These are phyloP conservation scores for Rhineura floridana DNA, from an alignment of 2,113 vertebrate genomes.

Conservation along the genomic window DNA sequence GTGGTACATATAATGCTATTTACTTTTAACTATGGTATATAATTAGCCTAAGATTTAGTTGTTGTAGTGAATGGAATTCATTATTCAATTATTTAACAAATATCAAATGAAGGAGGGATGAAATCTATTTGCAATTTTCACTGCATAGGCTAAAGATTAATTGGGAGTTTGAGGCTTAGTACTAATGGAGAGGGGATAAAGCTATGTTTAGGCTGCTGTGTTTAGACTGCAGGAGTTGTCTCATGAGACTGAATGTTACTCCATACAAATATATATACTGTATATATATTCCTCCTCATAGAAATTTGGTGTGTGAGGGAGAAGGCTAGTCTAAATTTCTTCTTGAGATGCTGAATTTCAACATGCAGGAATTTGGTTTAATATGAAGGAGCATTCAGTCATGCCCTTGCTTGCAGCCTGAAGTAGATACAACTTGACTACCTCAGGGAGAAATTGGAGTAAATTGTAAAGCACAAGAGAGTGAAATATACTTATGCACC, in stretches of 20 bases:
- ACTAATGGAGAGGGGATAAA: neutral
- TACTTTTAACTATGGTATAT: too few species aligned
- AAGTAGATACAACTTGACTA: neutral
- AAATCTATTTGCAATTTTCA: neutral
- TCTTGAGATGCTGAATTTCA: neutral
- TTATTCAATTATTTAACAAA: neutral
- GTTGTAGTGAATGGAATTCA: neutral
- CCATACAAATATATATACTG: neutral
- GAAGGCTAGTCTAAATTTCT: neutral
- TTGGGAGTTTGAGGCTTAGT: neutral
- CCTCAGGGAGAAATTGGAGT: neutral
- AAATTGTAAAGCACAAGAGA: neutral
- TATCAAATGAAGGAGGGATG: neutral
- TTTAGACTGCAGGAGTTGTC: neutral
- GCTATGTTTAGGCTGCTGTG: neutral
- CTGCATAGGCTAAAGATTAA: neutral
- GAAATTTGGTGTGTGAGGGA: neutral
- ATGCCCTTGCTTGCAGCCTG: neutral
- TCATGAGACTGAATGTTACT: neutral
- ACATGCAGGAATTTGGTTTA: neutral
- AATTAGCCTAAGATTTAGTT: neutral
- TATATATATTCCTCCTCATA: neutral
- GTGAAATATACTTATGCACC: neutral
- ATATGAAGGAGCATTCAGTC: neutral
- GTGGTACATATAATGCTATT: too few species aligned